Base-by-base conservation (phyloP, 2,797 vertebrate genomes). In the Chromis chromis region DNA sequence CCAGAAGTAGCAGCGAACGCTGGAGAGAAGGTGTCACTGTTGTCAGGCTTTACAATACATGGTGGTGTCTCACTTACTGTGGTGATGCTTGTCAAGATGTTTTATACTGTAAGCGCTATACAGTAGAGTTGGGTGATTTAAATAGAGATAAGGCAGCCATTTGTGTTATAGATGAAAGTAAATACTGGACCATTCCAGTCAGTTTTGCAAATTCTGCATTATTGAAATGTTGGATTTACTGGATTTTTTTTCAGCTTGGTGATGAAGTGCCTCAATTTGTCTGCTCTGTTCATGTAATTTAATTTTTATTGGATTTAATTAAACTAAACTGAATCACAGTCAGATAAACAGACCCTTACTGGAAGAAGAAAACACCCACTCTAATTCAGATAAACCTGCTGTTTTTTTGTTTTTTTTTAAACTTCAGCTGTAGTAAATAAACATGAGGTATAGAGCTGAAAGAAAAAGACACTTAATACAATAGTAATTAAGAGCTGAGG, bases 321-420 rank as follows among this genome's bases (percentile, higher is more conserved):
- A 11, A 31, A 63, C 4, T 49, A 6, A 74, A 62, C 3, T 60
- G 7, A 76, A 70, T 66, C 36, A 33, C 36, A 76, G 36, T 77
- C 42, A 53, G 9, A 53, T 31, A 11, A 17, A 49, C 8, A 28
- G 16, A 48, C 4, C n/a, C 1, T 39, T 6, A 56, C 13, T 67
- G 11, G 24, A 14, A 48, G 22, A 48, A 33, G 17, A 14, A 61
- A 40, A 8, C 19, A 64, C 24, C 1, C 16, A 13, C 5, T 40
- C 16, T 36, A 21, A 54, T 64, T 54, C 6, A 44, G n/a, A 59
- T 39, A 9, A 58, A 39, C 12, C 21, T 58, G 44, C 10, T 8
- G 6, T 49, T 19, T 48, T 40, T n/a, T n/a, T n/a, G n/a, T n/a
- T n/a, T n/a, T n/a, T n/a, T n/a, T n/a, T n/a, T n/a, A n/a, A n/a